A percentile compares a stretch with the other conserved stretches of the same genome.
These are phyloP conservation scores for Lithobates pipiens DNA, from an alignment of 2,797 vertebrate genomes.

Conservation along the genomic window DNA sequence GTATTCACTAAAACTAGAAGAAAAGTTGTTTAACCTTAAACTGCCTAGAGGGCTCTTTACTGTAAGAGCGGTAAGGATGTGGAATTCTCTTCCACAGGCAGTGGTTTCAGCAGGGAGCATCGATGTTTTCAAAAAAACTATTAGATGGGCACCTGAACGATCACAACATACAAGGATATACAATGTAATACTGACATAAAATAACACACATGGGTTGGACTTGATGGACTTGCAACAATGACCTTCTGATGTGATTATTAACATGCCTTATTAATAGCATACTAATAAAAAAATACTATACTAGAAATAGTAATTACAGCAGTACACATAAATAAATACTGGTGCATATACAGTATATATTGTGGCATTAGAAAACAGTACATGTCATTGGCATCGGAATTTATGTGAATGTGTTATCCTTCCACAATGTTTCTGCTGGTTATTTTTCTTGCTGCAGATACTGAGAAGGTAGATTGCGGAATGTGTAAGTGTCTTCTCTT, in stretches of 20 bases:
- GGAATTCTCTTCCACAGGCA: too few relatives aligned
- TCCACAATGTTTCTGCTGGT: conserved; percentile 4
- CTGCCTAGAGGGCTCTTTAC: too few relatives aligned
- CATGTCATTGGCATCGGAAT: neutral
- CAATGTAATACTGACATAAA: too few relatives aligned
- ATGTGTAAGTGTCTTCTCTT: conserved; percentile 49
- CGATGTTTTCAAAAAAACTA: too few relatives aligned
- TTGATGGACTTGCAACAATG: neutral
- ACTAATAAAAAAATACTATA: neutral
- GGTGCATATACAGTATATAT: neutral
- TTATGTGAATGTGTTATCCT: neutral
- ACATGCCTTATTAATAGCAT: neutral
- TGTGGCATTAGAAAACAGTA: neutral
- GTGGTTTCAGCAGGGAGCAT: too few relatives aligned
- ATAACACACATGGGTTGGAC: too few relatives aligned
- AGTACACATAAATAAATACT: neutral
- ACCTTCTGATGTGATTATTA: neutral
- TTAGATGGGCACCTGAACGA: too few relatives aligned
- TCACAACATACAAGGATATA: too few relatives aligned
- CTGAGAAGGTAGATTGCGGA: conserved; percentile 30
- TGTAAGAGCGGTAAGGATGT: too few relatives aligned
- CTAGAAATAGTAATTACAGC: neutral
- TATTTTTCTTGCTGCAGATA: conserved; percentile 33
- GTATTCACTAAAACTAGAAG: too few relatives aligned
- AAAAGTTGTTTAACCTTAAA: too few relatives aligned